Evolutionary conservation across 2,113 vertebrate genomes (phyloP), one percentile per base, ranked within the genome.

Genomic region (Mormyrus iriodes): DNA sequence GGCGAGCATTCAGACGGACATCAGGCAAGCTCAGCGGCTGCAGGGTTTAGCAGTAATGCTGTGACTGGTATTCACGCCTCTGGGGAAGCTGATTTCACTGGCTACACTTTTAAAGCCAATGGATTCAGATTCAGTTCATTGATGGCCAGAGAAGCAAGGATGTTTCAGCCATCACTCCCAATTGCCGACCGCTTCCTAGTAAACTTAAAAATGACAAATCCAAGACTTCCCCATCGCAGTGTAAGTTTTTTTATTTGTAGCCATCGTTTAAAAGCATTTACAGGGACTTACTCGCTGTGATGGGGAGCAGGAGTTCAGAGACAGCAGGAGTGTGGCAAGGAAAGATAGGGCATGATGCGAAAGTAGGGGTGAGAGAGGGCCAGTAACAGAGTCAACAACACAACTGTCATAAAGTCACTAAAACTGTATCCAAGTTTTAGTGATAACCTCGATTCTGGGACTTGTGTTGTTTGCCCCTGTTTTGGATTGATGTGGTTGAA

Each of bases 381-480:
- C 51, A 53, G 44, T 79, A 12, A 79, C 88, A 88, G 88, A 83
- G 49, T 55, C 73, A 83, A 55, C 21, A 55, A 52, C 27, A 88
- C 88, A 88, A 88, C 73, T 3, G 21, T 35, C 24, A 27, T 27
- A 48, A 48, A 48, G 44, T 84, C 44, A 86, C 19, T 86, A 46
- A 86, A 51, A 86, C 5, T 35, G 12, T 42, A 13, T 31, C n/a
- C 21, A 4, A 7, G 31, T 39, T 52, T 48, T 35, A 4, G 82
- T 21, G 12, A 76, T 21, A 55, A 9, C 24, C 55, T 24, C n/a
- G 61, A 69, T 69, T 69, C 52, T 85, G 79, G 31, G 19, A 46
- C 79, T 85, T 89, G 88, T 84, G 51, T 76, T 13, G 21, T 31
- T 84, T 61, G 39, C 85, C 88, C 85, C 88, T 84, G 88, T 44